A percentile compares a stretch with the other conserved stretches of the same genome.
Evolutionary conservation across 2,113 vertebrate genomes (phyloP).

Genomic region (Gallinago undulata): DNA sequence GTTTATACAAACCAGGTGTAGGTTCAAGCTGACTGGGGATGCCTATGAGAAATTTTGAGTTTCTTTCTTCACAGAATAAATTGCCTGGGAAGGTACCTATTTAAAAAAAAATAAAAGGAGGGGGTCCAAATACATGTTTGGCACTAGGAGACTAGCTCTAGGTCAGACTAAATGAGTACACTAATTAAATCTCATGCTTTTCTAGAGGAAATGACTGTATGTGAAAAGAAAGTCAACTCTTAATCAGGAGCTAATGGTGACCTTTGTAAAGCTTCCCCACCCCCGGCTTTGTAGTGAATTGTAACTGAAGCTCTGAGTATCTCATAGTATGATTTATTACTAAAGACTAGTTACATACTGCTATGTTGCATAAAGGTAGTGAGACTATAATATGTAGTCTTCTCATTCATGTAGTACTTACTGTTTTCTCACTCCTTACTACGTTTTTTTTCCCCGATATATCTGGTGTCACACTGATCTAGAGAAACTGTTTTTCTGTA

Average conservation of each 20-base stretch:
- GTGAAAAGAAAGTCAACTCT: neutral
- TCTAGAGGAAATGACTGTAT: neutral
- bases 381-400: neutral
- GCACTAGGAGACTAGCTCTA: neutral
- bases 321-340: neutral
- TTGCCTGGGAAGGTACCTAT: neutral
- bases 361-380: fast-evolving
- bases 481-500: neutral
- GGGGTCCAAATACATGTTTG: fast-evolving
- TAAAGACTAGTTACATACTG: neutral
- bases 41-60: neutral
- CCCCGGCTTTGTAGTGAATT: neutral
- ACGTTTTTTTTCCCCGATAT: fast-evolving
- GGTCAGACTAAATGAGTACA: neutral
- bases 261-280: neutral
- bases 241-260: neutral
- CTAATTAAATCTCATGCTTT: neutral
- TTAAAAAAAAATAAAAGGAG: neutral
- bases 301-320: neutral
- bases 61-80: neutral
- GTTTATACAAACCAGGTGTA: neutral
- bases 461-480: neutral
- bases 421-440: neutral
- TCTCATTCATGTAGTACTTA: neutral
- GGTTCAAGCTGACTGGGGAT: neutral